These are phyloP conservation scores for Oncorhynchus kisutch DNA, from an alignment of 2,113 vertebrate genomes.

Conservation along the genomic window DNA sequence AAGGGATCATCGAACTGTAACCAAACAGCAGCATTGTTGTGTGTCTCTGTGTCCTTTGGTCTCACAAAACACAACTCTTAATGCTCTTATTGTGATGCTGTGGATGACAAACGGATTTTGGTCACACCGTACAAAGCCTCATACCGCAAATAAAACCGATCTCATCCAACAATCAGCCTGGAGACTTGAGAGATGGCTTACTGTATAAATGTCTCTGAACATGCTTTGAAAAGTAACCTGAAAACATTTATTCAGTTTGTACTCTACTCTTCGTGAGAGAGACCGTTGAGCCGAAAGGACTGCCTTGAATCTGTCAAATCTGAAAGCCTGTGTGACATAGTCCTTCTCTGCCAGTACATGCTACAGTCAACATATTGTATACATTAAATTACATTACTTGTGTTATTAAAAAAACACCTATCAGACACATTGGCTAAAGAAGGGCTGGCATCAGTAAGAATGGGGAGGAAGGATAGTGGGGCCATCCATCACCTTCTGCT, in stretches of 20 bases:
- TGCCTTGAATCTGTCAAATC: too few relatives aligned
- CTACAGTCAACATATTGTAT: not conserved
- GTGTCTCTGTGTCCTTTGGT: constrained; percentile 9
- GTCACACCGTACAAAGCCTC: constrained; percentile 48
- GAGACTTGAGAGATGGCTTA: constrained; percentile 36
- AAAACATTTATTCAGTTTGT: constrained; percentile 9
- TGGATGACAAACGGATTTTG: constrained; percentile 46
- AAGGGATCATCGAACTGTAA: constrained; percentile 37
- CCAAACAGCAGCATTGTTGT: constrained; percentile 3
- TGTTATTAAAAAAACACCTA: not conserved
- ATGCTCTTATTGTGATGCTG: constrained; percentile 39
- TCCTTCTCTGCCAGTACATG: too few relatives aligned
- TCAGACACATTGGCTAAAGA: not conserved
- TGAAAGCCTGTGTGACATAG: too few relatives aligned
- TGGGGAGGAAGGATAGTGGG: not conserved
- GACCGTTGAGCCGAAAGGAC: too few relatives aligned
- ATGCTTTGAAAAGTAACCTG: not conserved
- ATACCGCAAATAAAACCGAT: constrained; percentile 38
- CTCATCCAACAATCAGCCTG: constrained; percentile 46
- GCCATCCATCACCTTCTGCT: not conserved
- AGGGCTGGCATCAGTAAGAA: not conserved
- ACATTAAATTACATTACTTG: not conserved
- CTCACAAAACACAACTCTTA: constrained; percentile 33
- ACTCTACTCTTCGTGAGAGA: too few relatives aligned
- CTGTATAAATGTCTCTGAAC: constrained; percentile 10